Base-by-base conservation (phyloP, 2,888 invertebrate genomes). In the Didymodactylos carnosus region DNA sequence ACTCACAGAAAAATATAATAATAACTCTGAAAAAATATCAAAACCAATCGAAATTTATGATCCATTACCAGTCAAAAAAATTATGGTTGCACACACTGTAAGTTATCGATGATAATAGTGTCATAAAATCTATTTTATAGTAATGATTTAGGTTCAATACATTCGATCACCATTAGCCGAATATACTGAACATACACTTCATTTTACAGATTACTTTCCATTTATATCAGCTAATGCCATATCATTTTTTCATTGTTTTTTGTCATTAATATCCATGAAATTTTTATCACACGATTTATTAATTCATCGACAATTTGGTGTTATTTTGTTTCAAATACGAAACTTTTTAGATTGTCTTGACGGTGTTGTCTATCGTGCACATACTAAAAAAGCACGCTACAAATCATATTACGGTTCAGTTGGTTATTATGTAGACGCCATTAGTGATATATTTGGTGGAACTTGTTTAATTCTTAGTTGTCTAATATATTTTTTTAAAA, bases 341-440 rank as follows among this genome's bases (percentile, higher is more conserved):
- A 73, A 51, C 10, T 73, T 71, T 73, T 51, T 73, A 25, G 73
- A 73, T 70, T 70, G 73, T 43, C 40, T 71, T 53, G 73, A 73
- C 23, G 73, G 73, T 19, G 73, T 73, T 1, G 40, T 73, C 29
- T 75, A 49, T 41, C 40, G 75, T 62, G 72, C 69, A 39, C 75
- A 75, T 69, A 41, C 69, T 11, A 69, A 75, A 25, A 69, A 51
- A 35, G 69, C 69, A n/a, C 40, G 72, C 27, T 72, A 69, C 25
- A 72, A 69, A 29, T 73, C 73, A 16, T 70, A 71, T 43, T 73
- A 73, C 39, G 71, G 71, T 14, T 40, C 70, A 11, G 29, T 62
- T n/a, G 73, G 73, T 10, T 73, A 73, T 53, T 73, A 49, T 53
- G 73, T 73, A 8, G 73, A 73, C 35, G 73, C 70, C 39, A 3